These are phyloP conservation scores for Aradophagus sp. DNA, from an alignment of 1,140 invertebrate genomes.

Conservation along the genomic window DNA sequence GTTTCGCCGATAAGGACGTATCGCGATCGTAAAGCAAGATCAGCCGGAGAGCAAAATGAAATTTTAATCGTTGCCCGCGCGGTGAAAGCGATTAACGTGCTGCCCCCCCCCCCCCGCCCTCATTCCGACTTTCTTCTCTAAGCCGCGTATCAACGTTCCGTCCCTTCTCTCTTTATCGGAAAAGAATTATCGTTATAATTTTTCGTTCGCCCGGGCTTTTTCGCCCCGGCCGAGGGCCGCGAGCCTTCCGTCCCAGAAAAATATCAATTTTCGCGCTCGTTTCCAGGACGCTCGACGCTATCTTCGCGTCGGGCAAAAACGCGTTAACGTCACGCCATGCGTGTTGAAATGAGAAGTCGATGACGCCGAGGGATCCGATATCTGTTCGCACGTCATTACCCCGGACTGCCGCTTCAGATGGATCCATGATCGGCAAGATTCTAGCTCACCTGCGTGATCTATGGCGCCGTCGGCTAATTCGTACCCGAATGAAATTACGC, in stretches of 20 bases:
- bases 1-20: conserved; percentile 57
- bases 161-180: conserved; percentile 44
- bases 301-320: conserved; percentile 49
- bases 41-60: conserved; percentile 57
- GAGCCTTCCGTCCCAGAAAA: conserved; percentile 12
- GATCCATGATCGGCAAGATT: conserved; percentile 54
- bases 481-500: conserved; percentile 60
- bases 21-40: conserved; percentile 61
- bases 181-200: conserved; percentile 37
- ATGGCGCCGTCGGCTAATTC: conserved; percentile 64
- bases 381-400: conserved; percentile 76
- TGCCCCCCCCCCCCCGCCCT: conserved; percentile 5
- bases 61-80: conserved; percentile 50
- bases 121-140: conserved; percentile 50
- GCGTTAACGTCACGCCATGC: conserved; percentile 59
- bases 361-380: conserved; percentile 71
- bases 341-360: conserved; percentile 57
- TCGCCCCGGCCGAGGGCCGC: conserved; percentile 7
- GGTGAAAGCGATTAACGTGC: conserved; percentile 56
- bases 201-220: conserved; percentile 12
- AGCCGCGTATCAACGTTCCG: conserved; percentile 41
- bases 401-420: conserved; percentile 61
- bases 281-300: conserved; percentile 27
- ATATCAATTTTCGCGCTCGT: no score
- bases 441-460: conserved; percentile 61